Evolutionary conservation across 2,797 vertebrate species (phyloP), one percentile per base, ranked within the genome.

Genomic region (Rhinichthys osculus): DNA sequence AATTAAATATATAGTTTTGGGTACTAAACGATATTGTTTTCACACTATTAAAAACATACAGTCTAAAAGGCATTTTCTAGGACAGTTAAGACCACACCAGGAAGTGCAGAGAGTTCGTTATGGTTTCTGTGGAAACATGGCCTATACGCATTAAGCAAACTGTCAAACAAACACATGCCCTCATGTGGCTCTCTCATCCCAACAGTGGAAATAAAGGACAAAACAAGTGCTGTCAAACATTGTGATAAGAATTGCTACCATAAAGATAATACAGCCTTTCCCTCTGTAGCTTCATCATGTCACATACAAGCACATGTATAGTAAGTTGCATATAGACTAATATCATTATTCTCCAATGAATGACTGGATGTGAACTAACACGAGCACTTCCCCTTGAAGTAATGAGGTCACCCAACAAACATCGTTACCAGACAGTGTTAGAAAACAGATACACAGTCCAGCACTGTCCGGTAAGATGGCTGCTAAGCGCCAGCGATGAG

Each of bases 351-450:
- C 35, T 21, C n/a, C 44, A n/a, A 27, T 44, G 4, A 59, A 17
- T 66, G 71, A 38, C 35, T 27, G 40, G 44, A 10, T 44, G 10
- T 71, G 13, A 47, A 71, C 5, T 27, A 83, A 81, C 40, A 40
- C 3, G 4, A 23, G 78, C 21, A 81, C 82, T 87, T 85, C 67
- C 72, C 80, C 85, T 90, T 84, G 92, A 70, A 83, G 95, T 88
- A 72, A 91, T 83, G 89, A 93, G 95, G 92, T 94, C 95, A 85
- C 96, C 95, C 98, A 97, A 97, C 95, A 96, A 99, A 98, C 98
- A 99, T 99, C 98, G 98, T 99, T 99, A 99, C 98, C 98, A 99
- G 98, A 99, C 98, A 99, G 98, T 99, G 98, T 99, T 99, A 99
- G 98, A 99, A 96, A 94, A 93, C 92, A 95, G 89, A 92, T 86